Percentiles rank a stretch among this genome's conserved stretches.
These are phyloP conservation scores for Onychomys leucogaster DNA, from an alignment of 2,797 vertebrate species.

Conservation along the genomic window DNA sequence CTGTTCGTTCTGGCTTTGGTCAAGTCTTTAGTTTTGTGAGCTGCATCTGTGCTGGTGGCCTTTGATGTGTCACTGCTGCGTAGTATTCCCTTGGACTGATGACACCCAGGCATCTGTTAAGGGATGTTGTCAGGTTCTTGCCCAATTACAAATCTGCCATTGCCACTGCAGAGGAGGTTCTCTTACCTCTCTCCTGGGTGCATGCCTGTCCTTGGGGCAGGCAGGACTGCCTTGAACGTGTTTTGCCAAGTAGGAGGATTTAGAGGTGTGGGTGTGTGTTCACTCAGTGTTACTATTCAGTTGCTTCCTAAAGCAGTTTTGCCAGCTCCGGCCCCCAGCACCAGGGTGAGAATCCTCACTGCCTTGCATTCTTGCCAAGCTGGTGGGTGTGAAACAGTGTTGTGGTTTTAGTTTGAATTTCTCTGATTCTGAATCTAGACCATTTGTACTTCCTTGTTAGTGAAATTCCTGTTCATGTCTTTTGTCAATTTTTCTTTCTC, in stretches of 20 bases:
- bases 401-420: constrained; percentile 32
- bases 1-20: background rate
- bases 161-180: background rate
- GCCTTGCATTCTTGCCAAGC: background rate
- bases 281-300: background rate
- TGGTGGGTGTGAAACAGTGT: constrained; percentile 3
- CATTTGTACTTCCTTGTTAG: constrained; percentile 16
- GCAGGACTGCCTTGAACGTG: too few relatives aligned
- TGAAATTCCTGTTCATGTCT: background rate
- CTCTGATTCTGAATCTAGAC: background rate
- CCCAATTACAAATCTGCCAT: background rate
- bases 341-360: background rate
- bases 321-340: background rate
- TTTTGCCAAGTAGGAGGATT: background rate
- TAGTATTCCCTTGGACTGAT: accelerated
- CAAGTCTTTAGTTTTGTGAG: background rate
- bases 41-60: background rate
- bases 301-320: background rate
- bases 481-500: background rate
- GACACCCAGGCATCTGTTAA: background rate
- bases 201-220: background rate
- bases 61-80: accelerated
- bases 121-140: background rate
- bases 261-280: background rate
- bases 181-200: background rate